Conservation (phyloP, 2,113 vertebrate species). For the Oriolus oriolus region DNA sequence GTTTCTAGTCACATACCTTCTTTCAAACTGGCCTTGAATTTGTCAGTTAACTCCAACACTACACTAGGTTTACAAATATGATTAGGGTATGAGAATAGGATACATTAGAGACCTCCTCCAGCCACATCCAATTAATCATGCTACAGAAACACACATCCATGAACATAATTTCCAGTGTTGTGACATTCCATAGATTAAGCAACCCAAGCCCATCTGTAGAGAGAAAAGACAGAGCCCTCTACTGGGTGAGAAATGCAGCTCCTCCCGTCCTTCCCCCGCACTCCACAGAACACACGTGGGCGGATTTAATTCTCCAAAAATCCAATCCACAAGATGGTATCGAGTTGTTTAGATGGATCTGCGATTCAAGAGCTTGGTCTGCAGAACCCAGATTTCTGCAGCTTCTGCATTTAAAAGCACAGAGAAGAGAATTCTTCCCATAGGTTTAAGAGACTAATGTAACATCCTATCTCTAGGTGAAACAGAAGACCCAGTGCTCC, state of each 20-base stretch:
- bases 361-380: neutral
- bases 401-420: neutral
- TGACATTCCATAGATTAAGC: neutral
- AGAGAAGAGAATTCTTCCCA: neutral
- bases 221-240: constrained; percentile 22
- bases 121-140: neutral
- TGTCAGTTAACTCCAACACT: neutral
- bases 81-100: neutral
- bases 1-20: neutral
- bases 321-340: neutral
- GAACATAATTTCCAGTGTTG: neutral
- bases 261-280: neutral
- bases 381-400: neutral
- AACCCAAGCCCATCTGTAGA: neutral
- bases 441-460: neutral
- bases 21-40: constrained; percentile 36
- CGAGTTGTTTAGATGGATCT: neutral
- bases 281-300: neutral
- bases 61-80: constrained; percentile 5
- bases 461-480: neutral
- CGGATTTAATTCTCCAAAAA: neutral
- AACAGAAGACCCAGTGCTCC: neutral
- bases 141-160: neutral
- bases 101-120: neutral
- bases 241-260: neutral